Conservation (phyloP, 2,797 vertebrate genomes). For the Dicrostonyx torquatus region DNA sequence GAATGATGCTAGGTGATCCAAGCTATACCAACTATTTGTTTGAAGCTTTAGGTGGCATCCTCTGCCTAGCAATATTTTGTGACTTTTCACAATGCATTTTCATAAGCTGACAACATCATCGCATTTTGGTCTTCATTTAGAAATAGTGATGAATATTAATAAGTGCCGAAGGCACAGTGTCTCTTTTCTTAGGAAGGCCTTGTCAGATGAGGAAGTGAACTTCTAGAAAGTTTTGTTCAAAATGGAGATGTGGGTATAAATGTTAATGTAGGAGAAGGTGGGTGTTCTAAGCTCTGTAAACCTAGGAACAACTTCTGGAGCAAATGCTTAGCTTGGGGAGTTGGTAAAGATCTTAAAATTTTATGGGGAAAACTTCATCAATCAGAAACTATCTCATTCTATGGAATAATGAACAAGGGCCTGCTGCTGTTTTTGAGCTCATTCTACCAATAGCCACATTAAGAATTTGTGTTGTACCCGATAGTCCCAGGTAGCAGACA, state of each 20-base stretch:
- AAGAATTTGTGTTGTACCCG: background rate
- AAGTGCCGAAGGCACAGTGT: slow-evolving; percentile 54
- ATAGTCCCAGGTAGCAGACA: background rate
- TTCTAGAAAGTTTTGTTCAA: slow-evolving; percentile 52
- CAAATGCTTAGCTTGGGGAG: background rate
- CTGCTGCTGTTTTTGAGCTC: background rate
- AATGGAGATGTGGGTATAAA: slow-evolving; percentile 48
- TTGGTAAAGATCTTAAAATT: background rate
- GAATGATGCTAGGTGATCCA: background rate
- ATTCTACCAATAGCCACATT: background rate
- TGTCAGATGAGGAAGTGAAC: slow-evolving; percentile 3
- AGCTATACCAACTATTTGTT: background rate
- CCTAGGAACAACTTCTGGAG: background rate
- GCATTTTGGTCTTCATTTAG: slow-evolving; percentile 66
- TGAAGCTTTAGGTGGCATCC: background rate
- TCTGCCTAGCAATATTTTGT: slow-evolving; percentile 32
- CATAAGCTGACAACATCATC: slow-evolving; percentile 63
- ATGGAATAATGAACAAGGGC: background rate
- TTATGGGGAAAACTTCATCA: background rate
- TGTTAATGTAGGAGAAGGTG: background rate
- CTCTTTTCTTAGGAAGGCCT: slow-evolving; percentile 47
- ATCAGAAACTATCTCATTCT: background rate
- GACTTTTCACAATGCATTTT: slow-evolving; percentile 63
- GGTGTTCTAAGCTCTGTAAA: background rate
- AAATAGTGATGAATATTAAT: slow-evolving; percentile 73